Evolutionary conservation across 2,113 vertebrate genomes (phyloP), one percentile per base, ranked within the genome.

Genomic region (Austrofundulus limnaeus): DNA sequence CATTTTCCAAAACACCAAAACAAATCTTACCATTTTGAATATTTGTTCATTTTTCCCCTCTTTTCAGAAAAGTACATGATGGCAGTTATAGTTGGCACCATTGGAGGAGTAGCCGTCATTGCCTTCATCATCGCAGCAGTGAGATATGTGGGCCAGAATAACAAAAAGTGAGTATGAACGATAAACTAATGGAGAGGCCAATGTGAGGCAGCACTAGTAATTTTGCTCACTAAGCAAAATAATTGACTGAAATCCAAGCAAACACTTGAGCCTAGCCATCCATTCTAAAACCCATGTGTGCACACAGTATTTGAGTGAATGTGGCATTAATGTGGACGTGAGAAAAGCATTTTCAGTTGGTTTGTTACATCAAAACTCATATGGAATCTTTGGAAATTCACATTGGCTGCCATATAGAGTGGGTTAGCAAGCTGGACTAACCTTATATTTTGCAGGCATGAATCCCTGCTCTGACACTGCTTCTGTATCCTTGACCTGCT

Each of bases 41-140:
- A 2, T 24, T 13, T 25, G 37, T 47, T 23, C 1, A 39, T 20
- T 17, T 56, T 53, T 4, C 24, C 4, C 16, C 58, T 23, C n/a
- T 25, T 23, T 77, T 51, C 72, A 93, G 92, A 93, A 78, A 93
- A 93, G 75, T 93, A 92, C 82, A 89, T 93, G 88, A 93, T 93
- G 92, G 92, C 92, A 1, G 92, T 93, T 16, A 92, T 93, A 46
- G 91, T 93, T 23, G 92, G 92, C 53, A 92, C 91, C 56, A 93
- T 93, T 20, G 92, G 92, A 59, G 92, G 92, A 55, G 92, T 93
- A 74, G 92, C 92, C 0, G 92, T 93, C 52, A 93, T 93, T 56
- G 92, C 91, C 19, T 93, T 93, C 84, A 93, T 93, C 76, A 92
- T 93, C 20, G 92, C 92, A 39, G 92, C 92, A 55, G 92, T 93